Conservation (phyloP, 2,797 vertebrate species). For the Acipenser transmontanus region DNA sequence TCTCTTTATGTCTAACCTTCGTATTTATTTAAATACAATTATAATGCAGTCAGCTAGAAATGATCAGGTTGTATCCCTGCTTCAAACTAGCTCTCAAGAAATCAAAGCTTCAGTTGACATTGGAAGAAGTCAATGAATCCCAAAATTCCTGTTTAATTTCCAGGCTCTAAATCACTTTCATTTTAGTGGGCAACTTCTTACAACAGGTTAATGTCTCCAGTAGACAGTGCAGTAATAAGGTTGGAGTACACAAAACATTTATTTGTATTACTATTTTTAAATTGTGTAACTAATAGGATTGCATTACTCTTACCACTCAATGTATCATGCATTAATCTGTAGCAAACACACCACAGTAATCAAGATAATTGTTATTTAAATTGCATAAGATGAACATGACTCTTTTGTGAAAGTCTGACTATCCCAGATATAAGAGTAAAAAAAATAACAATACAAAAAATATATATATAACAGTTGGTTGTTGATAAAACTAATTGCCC, state of each 20-base stretch:
- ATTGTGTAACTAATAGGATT: no score
- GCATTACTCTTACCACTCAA: no score
- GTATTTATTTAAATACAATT: constrained; percentile 13
- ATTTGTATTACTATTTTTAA: no score
- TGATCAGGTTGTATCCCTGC: background rate
- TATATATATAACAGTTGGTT: constrained; percentile 51
- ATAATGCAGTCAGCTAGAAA: constrained; percentile 9
- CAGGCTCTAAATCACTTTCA: background rate
- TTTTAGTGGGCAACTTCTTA: background rate
- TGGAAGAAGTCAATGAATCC: background rate
- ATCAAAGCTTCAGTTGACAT: background rate
- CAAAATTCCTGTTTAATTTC: background rate
- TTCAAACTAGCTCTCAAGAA: background rate
- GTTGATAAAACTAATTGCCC: constrained; percentile 60
- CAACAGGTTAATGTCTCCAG: background rate
- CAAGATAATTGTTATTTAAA: no score
- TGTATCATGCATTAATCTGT: no score
- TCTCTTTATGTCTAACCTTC: constrained; percentile 5
- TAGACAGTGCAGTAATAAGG: constrained; percentile 1
- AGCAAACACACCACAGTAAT: no score
- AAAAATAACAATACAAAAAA: no score
- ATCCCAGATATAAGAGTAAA: no score
- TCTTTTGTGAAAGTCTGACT: no score
- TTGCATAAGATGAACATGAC: no score
- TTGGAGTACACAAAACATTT: background rate